Evolutionary conservation across 2,113 vertebrate genomes (phyloP).

Genomic region (Morone saxatilis): DNA sequence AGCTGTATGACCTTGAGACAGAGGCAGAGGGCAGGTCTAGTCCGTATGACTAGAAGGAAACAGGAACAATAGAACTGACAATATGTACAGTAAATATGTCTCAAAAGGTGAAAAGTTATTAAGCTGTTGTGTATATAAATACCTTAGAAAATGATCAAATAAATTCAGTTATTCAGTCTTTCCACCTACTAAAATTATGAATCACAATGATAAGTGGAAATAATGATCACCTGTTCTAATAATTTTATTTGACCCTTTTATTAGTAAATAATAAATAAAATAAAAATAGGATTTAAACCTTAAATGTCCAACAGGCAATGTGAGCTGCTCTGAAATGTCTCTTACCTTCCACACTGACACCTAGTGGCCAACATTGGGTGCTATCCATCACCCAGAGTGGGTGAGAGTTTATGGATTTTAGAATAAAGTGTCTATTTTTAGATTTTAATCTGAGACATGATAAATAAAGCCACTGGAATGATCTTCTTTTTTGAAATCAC

Average conservation of each 20-base stretch:
- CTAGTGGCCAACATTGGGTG: constrained; percentile 48
- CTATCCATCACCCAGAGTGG: not conserved
- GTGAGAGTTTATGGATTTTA: constrained; percentile 28
- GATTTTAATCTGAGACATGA: constrained; percentile 22
- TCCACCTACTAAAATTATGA: not conserved
- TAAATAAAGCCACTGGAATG: constrained; percentile 6
- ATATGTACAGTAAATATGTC: not conserved
- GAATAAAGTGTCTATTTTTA: constrained; percentile 31
- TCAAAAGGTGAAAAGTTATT: not conserved
- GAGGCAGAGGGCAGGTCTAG: constrained; percentile 51
- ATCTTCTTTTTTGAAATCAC: not conserved
- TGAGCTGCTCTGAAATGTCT: not conserved
- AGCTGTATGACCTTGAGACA: constrained; percentile 72
- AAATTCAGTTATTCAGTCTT: not conserved
- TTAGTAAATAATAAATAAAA: not conserved
- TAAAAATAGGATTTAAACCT: not conserved
- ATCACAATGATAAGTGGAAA: not conserved
- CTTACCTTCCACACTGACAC: constrained; percentile 62
- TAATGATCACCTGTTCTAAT: constrained; percentile 6
- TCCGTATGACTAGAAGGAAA: not conserved
- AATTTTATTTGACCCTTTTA: constrained; percentile 14
- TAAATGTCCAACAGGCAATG: constrained; percentile 14
- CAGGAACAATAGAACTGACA: not conserved
- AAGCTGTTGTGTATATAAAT: not conserved
- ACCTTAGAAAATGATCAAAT: not conserved